A percentile compares a stretch with the other conserved stretches of the same genome.
Conservation (phyloP, 2,797 vertebrate genomes). For the Phalanger gymnotis region DNA sequence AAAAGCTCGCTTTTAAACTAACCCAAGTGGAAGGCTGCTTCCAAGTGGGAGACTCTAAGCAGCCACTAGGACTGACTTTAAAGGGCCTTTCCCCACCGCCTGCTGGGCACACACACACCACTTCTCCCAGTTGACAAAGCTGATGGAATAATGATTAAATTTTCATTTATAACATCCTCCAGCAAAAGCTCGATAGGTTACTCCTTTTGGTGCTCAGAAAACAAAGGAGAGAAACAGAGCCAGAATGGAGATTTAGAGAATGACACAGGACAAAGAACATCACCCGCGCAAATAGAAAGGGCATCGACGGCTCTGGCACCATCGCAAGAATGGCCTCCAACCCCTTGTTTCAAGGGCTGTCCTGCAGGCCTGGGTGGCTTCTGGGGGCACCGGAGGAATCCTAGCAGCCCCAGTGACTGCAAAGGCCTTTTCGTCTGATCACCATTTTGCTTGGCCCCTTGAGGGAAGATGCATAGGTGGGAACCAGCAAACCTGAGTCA, state of each 20-base stretch:
- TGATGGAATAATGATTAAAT: constrained; percentile 97
- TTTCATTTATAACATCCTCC: constrained; percentile 99
- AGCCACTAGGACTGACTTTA: rapidly evolving
- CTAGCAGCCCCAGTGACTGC: not conserved
- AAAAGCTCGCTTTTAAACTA: not conserved
- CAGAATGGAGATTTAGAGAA: constrained; percentile 83
- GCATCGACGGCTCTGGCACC: too few relatives aligned
- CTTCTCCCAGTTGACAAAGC: constrained; percentile 95
- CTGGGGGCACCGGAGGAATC: not conserved
- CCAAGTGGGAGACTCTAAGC: not conserved
- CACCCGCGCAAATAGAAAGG: not conserved
- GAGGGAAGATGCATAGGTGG: too few relatives aligned
- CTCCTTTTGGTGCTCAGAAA: constrained; percentile 97
- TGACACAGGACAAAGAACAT: constrained; percentile 23
- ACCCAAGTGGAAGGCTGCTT: not conserved
- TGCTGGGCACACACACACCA: constrained; percentile 91
- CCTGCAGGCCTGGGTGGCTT: too few relatives aligned
- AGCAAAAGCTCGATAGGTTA: constrained; percentile 99
- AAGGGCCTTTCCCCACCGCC: not conserved
- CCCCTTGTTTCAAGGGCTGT: not conserved
- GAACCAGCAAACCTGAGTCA: not conserved
- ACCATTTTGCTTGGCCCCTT: too few relatives aligned
- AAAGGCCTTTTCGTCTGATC: not conserved
- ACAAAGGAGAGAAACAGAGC: constrained; percentile 72
- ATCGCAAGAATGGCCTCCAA: not conserved